Base-by-base conservation (phyloP, 2,888 invertebrate species). In the Apodemia duryi region DNA sequence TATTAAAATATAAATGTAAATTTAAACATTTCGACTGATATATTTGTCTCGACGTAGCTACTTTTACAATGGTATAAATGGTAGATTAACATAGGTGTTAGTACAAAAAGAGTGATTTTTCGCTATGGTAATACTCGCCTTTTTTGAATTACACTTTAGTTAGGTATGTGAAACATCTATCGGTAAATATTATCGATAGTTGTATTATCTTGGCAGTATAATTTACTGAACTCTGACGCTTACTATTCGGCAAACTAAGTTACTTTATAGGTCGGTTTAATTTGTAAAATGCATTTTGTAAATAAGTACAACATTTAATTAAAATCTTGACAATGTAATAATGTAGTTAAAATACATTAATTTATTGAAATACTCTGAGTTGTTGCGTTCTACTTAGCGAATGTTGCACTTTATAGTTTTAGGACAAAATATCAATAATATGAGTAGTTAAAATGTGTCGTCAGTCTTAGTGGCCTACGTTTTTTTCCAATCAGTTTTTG, bases 341-440 rank as follows among this genome's bases (percentile, higher is more conserved):
- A 81, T 80, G 80, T 84, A 85, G 84, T 77, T 83, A 79, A 77
- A 81, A 76, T 78, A 82, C 81, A 84, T 82, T 87, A 87, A 90
- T 88, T 91, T 91, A 91, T 90, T 90, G 73, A 85, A 86, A 87
- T 87, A 86, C 86, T 87, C 86, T 83, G 84, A 86, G 84, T 89
- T 86, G 80, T 86, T 88, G 79, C 74, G 82, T 90, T 91, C 80
- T 86, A 82, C 74, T 82, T 89, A 89, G 89, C 83, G 79, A 89
- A 87, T 88, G 87, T 88, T 88, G 90, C 91, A 90, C 90, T 84
- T 84, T 82, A 80, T 89, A 90, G 83, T 80, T 82, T 75, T 89
- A 89, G 86, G 82, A 76, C 72, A 68, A 83, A 83, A 79, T 85
- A 86, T 81, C 79, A 83, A 87, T 88, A 86, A 81, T 83, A 86